Evolutionary conservation across 2,113 vertebrate genomes (phyloP), one percentile per base, ranked within the genome.

Genomic region (Phylloscopus whistleri): DNA sequence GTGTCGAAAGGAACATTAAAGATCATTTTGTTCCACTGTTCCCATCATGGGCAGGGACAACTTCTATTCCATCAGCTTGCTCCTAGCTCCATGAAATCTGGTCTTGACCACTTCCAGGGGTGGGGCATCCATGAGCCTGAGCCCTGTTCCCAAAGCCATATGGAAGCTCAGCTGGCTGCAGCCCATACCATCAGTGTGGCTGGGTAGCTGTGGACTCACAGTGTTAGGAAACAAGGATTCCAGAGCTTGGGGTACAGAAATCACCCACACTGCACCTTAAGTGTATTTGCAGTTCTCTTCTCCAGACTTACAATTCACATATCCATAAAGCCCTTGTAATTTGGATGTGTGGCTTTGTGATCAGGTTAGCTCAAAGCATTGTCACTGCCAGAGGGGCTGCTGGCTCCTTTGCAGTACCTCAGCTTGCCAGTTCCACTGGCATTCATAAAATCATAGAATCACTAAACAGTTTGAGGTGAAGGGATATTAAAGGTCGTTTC

Each of bases 381-480:
- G 1, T 21, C 0, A 0, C 13, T 56, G 23, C 27, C 2, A 9
- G 17, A 48, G n/a, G n/a, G 28, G 13, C 28, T 5, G 8, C 37
- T 7, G 11, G 13, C 8, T 30, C 9, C 19, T 70, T 74, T 6
- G 2, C 19, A 28, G 10, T n/a, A 11, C 28, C 7, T 37, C 43
- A 44, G 30, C 33, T 48, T 6, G 1, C 13, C 24, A 8, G 5
- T n/a, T 63, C 49, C 26, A 31, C 30, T 37, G 24, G 5, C 6
- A 5, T 37, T 62, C 28, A 52, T 24, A n/a, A 66, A 52, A 39
- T 52, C 37, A 52, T 3, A 52, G 27, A 66, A 58, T 23, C 60
- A 28, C 28, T n/a, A 23, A 52, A 59, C 12, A 74, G 52, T n/a
- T 52, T 52, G 44, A 59, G 28, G 11, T 14, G 31, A 51, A 67